Evolutionary conservation across 2,888 invertebrate species (phyloP).

Genomic region (Drosophila flavopinicola): DNA sequence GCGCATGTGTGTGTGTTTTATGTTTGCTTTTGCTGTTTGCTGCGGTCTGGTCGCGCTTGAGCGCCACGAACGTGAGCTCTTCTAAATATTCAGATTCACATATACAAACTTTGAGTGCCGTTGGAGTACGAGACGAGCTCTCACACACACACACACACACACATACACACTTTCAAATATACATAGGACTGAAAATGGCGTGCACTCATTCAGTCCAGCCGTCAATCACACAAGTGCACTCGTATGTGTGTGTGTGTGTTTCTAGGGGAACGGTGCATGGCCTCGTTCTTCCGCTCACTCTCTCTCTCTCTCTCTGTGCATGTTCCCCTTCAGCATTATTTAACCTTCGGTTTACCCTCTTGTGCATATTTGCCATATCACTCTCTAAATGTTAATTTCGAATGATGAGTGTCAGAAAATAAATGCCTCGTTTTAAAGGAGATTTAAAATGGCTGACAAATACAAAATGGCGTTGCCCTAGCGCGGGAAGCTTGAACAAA

Average conservation of each 20-base stretch:
- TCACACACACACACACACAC: constrained; percentile 12
- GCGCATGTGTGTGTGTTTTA: constrained; percentile 8
- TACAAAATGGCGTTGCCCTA: constrained; percentile 42
- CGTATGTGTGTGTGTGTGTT: constrained; percentile 1
- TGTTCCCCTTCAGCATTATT: constrained; percentile 12
- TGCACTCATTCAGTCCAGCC: constrained; percentile 51
- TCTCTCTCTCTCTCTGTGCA: not conserved
- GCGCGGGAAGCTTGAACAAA: not conserved
- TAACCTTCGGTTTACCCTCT: constrained; percentile 27
- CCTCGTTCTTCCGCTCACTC: constrained; percentile 15
- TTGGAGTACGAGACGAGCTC: constrained; percentile 43
- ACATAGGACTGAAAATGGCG: constrained; percentile 41
- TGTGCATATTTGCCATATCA: constrained; percentile 10
- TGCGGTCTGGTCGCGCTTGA: constrained; percentile 52
- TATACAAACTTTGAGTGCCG: constrained; percentile 41
- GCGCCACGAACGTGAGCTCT: constrained; percentile 45
- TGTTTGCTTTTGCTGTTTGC: constrained; percentile 28
- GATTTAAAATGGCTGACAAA: constrained; percentile 39
- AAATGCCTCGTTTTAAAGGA: constrained; percentile 1
- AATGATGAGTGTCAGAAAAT: constrained; percentile 24
- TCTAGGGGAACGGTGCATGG: constrained; percentile 10
- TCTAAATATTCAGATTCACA: constrained; percentile 47
- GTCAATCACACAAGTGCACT: constrained; percentile 51
- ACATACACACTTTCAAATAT: constrained; percentile 9
- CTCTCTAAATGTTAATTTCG: constrained; percentile 23